Evolutionary conservation across 2,888 invertebrate genomes (phyloP), one percentile per base, ranked within the genome.

Genomic region (Epiblema foenella): DNA sequence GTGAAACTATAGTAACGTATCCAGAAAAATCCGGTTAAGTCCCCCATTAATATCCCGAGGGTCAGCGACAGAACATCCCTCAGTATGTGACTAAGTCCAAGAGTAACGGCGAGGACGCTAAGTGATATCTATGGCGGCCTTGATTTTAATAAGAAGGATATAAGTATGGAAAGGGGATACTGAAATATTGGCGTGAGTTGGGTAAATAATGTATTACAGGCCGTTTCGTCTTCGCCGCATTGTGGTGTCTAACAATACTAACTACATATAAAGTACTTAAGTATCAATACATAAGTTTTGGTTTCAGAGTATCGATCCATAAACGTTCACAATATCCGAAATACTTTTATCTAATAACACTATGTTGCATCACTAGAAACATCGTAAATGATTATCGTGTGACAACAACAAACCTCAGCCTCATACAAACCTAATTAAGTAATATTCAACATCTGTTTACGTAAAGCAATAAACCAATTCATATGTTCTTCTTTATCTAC

Each of bases 1-100:
- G n/a, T 11, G 10, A 7, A n/a, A 54, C 33, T 18, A 54, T 46
- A 57, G 11, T 42, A 37, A 39, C 46, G 46, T 11, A 46, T 37
- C 39, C 58, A n/a, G 11, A 11, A 42, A 58, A 59, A 65, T 65
- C 59, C 54, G 18, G 59, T 46, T 62, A 64, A 66, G 59, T 37
- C 79, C 80, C 74, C 80, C 87, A 89, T 89, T 85, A 85, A 88
- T 88, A 88, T 83, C 81, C 73, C 79, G 84, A 85, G 86, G 87
- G 87, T 81, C 82, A 85, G 80, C 85, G 89, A 84, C 88, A 86
- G 72, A 76, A 79, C 88, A 89, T 89, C 86, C 88, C 42, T 68
- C 69, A 74, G 79, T 79, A 85, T 88, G 82, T 79, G 79, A 76
- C 77, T 85, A 87, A 89, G 87, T 85, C 83, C 72, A 66, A 75